A percentile compares a stretch with the other conserved stretches of the same genome.
Conservation (phyloP, 2,797 vertebrate genomes). For the Euthynnus affinis region DNA sequence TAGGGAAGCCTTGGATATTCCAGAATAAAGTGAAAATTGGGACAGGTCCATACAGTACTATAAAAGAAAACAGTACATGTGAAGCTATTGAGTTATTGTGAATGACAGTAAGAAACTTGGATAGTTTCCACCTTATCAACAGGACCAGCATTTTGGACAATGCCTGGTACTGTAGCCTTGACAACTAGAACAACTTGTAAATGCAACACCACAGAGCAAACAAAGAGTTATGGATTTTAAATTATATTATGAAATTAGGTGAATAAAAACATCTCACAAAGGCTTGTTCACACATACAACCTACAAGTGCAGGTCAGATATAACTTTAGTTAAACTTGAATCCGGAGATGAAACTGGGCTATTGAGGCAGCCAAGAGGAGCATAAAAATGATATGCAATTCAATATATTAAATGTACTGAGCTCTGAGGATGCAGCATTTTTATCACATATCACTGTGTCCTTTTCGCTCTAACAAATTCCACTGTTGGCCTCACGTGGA, state of each 20-base stretch:
- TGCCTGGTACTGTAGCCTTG: not conserved
- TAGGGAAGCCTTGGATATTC: not conserved
- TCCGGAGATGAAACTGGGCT: not conserved
- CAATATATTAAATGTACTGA: slow-evolving; percentile 13
- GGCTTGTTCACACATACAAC: not conserved
- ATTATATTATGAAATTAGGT: not conserved
- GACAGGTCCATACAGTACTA: not conserved
- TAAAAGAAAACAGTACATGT: slow-evolving; percentile 2
- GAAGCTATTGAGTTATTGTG: not conserved
- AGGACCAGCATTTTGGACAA: not conserved
- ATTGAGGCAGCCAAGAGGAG: not conserved
- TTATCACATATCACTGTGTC: slow-evolving; percentile 2
- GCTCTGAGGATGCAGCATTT: not conserved
- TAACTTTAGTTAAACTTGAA: not conserved
- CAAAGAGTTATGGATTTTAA: not conserved
- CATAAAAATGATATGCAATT: not conserved
- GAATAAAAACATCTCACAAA: not conserved
- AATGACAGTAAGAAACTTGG: not conserved
- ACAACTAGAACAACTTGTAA: not conserved
- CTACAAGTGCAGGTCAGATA: not conserved
- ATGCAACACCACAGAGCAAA: not conserved
- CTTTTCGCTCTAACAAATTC: slow-evolving; percentile 28
- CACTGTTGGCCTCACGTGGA: slow-evolving; percentile 39
- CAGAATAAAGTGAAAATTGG: not conserved
- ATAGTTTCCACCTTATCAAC: not conserved